phyloP scores from a whole-genome alignment of 1,140 invertebrate species.

The Octopus bimaculoides region DNA sequence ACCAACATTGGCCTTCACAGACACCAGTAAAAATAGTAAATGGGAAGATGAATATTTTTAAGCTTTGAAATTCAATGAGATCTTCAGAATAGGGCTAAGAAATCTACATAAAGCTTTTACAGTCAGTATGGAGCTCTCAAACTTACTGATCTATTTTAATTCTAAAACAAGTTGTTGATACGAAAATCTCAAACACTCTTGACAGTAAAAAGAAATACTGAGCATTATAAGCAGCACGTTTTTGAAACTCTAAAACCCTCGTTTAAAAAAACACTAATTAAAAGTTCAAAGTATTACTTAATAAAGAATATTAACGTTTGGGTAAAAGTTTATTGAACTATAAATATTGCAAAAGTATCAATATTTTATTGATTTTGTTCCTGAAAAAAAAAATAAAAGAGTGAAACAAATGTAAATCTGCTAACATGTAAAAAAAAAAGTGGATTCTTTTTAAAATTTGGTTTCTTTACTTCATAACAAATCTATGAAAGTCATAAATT shows the following conservation, averaged over 20 bases:
- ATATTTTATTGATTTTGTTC: too few species aligned
- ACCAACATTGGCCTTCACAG: neutral
- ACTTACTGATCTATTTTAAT: neutral
- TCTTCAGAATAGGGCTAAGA: neutral
- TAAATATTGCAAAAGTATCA: too few species aligned
- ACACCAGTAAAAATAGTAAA: neutral
- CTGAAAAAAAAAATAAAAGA: too few species aligned
- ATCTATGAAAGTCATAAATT: too few species aligned
- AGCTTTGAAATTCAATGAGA: neutral
- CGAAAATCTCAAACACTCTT: neutral
- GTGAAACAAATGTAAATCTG: too few species aligned
- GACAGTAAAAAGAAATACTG: neutral
- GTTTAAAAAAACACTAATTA: too few species aligned
- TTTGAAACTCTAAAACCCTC: neutral
- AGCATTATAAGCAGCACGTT: neutral
- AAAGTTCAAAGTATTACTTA: too few species aligned
- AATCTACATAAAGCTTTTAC: neutral
- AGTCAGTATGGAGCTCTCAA: neutral
- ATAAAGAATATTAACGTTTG: too few species aligned
- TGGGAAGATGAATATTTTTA: slow-evolving; percentile 11
- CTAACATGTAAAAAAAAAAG: too few species aligned
- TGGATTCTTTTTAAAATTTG: too few species aligned
- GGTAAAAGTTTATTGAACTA: too few species aligned
- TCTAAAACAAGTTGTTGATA: neutral
- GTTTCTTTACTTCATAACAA: too few species aligned